Evolutionary conservation across 64 coral and sea anemone species (phyloP).

Genomic region (Porites australiensis): DNA sequence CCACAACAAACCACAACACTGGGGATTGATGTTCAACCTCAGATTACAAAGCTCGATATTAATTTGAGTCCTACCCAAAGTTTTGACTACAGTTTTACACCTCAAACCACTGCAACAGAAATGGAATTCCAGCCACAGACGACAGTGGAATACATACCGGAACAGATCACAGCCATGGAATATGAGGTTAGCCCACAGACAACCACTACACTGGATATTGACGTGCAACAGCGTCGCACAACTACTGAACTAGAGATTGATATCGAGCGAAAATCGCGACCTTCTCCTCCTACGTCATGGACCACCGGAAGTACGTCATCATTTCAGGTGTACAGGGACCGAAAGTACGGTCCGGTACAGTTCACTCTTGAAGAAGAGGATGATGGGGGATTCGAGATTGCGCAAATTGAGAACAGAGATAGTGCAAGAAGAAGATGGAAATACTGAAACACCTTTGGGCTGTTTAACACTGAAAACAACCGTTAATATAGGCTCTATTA

Average conservation of each 20-base stretch:
- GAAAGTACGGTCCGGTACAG: constrained; percentile 64
- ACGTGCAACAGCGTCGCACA: constrained; percentile 68
- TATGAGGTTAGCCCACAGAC: background rate
- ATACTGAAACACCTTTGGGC: constrained; percentile 11
- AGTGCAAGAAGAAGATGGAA: constrained; percentile 59
- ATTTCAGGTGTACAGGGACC: constrained; percentile 50
- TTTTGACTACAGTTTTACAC: constrained; percentile 28
- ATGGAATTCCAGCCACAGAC: constrained; percentile 1
- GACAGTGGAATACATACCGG: background rate
- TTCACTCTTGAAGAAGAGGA: constrained; percentile 85
- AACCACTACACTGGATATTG: constrained; percentile 75
- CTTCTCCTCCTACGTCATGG: background rate
- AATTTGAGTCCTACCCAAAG: constrained; percentile 15
- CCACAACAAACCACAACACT: constrained; percentile 18
- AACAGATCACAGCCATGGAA: background rate
- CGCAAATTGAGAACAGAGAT: constrained; percentile 39
- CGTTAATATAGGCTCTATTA: no score
- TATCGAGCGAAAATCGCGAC: constrained; percentile 18
- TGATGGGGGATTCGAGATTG: constrained; percentile 72
- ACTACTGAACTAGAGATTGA: constrained; percentile 72
- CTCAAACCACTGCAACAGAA: background rate
- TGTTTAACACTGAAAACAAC: no score
- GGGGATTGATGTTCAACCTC: constrained; percentile 32
- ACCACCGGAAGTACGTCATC: constrained; percentile 50
- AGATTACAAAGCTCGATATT: background rate